Percentiles rank a stretch among this genome's conserved stretches.
These are phyloP conservation scores for Cantharis flavilabris DNA, from an alignment of 2,888 invertebrate species.

Conservation along the genomic window DNA sequence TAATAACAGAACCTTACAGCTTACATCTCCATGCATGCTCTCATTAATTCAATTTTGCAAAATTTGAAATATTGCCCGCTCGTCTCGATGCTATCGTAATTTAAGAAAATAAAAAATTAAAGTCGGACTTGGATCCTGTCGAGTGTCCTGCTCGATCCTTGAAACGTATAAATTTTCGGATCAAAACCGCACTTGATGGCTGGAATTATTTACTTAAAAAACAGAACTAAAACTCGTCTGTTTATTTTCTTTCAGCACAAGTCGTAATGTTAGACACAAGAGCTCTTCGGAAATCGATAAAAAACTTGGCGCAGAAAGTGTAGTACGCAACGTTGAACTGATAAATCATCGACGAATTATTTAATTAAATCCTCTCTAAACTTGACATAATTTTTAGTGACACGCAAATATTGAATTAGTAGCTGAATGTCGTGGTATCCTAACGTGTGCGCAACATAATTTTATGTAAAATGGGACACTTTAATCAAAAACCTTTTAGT, in stretches of 20 bases:
- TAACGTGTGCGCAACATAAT: background rate
- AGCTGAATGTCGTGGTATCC: background rate
- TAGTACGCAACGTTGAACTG: background rate
- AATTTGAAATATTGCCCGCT: background rate
- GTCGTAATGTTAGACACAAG: slow-evolving; percentile 14
- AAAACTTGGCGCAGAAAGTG: slow-evolving; percentile 1
- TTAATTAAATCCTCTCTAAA: background rate
- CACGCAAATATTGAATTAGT: slow-evolving; percentile 3
- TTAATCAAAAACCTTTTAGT: slow-evolving; percentile 2
- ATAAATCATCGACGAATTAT: background rate
- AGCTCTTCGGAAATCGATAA: slow-evolving; percentile 18
- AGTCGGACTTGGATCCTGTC: background rate
- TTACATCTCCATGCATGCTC: background rate
- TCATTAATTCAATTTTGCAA: background rate
- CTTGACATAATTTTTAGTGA: slow-evolving; percentile 1
- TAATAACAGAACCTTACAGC: slow-evolving; percentile 1
- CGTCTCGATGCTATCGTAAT: background rate
- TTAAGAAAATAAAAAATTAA: background rate
- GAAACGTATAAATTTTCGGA: background rate
- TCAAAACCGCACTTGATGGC: background rate
- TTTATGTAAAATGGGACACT: background rate
- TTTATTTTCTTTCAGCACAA: slow-evolving; percentile 14
- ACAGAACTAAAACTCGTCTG: background rate
- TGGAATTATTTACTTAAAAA: background rate
- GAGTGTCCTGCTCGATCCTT: background rate